Evolutionary conservation across 1,140 invertebrate species (phyloP), one percentile per base, ranked within the genome.

Genomic region (Drosophila bipectinata): DNA sequence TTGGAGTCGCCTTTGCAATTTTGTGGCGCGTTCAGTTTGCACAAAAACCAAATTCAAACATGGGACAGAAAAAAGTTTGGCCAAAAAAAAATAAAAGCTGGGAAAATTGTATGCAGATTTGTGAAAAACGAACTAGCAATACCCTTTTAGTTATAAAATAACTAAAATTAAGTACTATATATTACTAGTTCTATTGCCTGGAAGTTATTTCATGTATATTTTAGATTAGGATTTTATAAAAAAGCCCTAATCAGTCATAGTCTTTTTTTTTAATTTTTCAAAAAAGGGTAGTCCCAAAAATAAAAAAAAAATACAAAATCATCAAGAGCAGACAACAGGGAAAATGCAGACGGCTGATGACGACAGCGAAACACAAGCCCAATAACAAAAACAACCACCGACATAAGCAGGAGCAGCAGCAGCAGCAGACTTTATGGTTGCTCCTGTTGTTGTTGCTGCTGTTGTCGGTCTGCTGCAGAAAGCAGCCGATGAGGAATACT

Each of bases 321-420:
- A 68, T 57, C 47, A 61, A 67, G 55, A 87, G 67, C 82, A 87
- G 83, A 87, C 82, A 87, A 88, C 82, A 88, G 83, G 83, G 75
- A 88, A 88, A 88, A 88, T 88, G 83, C 83, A 87, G 79, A 87
- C 83, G 63, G 82, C 37, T 57, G 61, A 71, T 66, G 58, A 62
- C 72, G 64, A 61, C 81, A 63, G 67, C 56, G 30, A 56, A 47
- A 34, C 58, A 64, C 59, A 62, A 60, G 55, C 67, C n/a, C 34
- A 61, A 51, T 21, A 53, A 69, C 3, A 44, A 44, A 87, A 87
- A 87, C 83, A 82, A 88, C 83, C 79, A 83, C 83, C 83, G 69
- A 37, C 34, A 37, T 9, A 10, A 78, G 41, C 69, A 63, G 72
- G 32, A 71, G 49, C 55, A 79, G 59, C 61, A 71, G 49, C 55